Evolutionary conservation across 2,797 vertebrate genomes (phyloP).

Genomic region (Odontamblyopus rebecca): DNA sequence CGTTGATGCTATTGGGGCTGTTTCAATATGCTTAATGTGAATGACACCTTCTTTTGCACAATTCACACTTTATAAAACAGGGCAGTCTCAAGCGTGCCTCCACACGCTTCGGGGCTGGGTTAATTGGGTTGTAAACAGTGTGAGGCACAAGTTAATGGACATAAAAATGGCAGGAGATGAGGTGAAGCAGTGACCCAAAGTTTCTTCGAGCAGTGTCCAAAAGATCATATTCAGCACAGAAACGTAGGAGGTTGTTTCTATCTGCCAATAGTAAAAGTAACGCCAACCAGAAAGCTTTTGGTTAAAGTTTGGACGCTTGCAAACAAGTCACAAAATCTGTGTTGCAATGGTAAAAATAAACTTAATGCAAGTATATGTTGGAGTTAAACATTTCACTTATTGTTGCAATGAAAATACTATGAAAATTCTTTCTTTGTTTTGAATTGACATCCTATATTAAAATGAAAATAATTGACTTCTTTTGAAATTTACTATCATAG

Average conservation of each 20-base stretch:
- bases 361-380: no score
- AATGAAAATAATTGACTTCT: no score
- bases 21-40: constrained; percentile 19
- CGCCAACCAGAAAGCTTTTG: neutral
- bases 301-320: neutral
- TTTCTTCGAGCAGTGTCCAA: neutral
- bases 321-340: no score
- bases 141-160: constrained; percentile 38
- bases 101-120: constrained; percentile 30
- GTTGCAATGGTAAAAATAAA: no score
- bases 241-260: neutral
- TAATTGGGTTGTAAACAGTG: constrained; percentile 51
- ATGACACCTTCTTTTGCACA: constrained; percentile 27
- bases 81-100: constrained; percentile 15
- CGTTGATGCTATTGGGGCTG: constrained; percentile 11
- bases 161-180: constrained; percentile 25
- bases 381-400: no score
- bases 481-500: no score
- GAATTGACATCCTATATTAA: no score
- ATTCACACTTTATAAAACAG: constrained; percentile 16
- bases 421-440: no score
- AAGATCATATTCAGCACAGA: neutral
- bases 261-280: neutral
- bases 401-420: no score
- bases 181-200: neutral